Base-by-base conservation (phyloP, 1,140 invertebrate species). In the Oryzaephilus surinamensis region DNA sequence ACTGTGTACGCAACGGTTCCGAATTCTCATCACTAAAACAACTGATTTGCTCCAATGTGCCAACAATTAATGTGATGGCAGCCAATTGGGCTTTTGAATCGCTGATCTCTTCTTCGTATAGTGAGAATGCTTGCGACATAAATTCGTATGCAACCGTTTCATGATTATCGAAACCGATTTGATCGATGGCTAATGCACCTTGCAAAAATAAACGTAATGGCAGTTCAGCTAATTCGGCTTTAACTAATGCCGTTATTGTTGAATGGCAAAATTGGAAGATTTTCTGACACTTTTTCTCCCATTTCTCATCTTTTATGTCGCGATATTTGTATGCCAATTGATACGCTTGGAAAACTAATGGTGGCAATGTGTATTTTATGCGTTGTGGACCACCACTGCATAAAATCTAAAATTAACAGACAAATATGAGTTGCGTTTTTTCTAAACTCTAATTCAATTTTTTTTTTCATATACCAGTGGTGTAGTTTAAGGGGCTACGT, bases 51-150 rank as follows among this genome's bases (percentile, higher is more conserved):
- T 98, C 92, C 41, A 98, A 81, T 0, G 94, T 96, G 23, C 86
- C 90, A 43, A 96, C 92, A 19, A 99, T 92, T 1, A 98, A 67
- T 0, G 90, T 93, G 29, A 99, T 93, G 11, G 93, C 93, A 1
- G 92, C 85, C 29, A 98, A 65, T 62, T 99, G 95, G 17, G 93
- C 89, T 61, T 97, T 96, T 30, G 90, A 95, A 58, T 99, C 96
- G 5, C 88, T 91, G 51, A 99, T 96, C 66, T 99, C 96, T 61
- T 99, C 96, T 63, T 99, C 96, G 55, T 98, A 98, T 32, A 99
- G 67, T 0, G 92, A 92, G 64, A 99, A 97, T 23, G 82, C 81
- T 66, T 97, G 94, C 15, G 95, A 96, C 58, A 98, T 82, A 57
- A 96, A 99, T 64, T 99, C 96, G 65, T 99, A 99, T 0, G 94